phyloP scores from a whole-genome alignment of 2,113 vertebrate species.

The Hydropotes inermis region DNA sequence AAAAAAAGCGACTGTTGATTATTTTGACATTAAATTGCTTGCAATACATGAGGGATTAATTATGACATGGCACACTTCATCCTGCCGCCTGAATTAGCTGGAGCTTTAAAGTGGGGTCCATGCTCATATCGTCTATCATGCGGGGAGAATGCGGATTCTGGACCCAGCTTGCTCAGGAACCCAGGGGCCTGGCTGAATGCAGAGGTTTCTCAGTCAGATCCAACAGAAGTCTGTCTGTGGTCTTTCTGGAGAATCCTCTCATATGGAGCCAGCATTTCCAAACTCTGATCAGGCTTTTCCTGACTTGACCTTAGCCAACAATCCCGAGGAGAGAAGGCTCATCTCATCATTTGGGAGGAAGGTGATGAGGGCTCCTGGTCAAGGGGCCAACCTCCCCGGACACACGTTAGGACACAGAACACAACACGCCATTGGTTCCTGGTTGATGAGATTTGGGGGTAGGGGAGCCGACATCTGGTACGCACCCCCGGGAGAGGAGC shows the following conservation, averaged over 20 bases:
- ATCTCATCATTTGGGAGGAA: background rate
- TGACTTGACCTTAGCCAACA: background rate
- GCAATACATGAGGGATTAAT: constrained; percentile 82
- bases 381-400: background rate
- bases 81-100: constrained; percentile 80
- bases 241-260: background rate
- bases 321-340: background rate
- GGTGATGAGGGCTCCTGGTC: background rate
- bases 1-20: constrained; percentile 76
- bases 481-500: fast-evolving
- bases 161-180: background rate
- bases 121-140: constrained; percentile 54
- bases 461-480: fast-evolving
- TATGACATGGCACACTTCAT: constrained; percentile 80
- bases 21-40: constrained; percentile 84
- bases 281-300: background rate
- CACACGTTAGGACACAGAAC: fast-evolving
- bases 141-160: fast-evolving
- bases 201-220: background rate
- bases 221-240: fast-evolving
- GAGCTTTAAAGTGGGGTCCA: constrained; percentile 73
- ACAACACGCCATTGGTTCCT: fast-evolving
- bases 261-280: fast-evolving
- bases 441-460: background rate
- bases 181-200: background rate